Conservation (phyloP, 1,140 invertebrate genomes). For the Formica selysi region DNA sequence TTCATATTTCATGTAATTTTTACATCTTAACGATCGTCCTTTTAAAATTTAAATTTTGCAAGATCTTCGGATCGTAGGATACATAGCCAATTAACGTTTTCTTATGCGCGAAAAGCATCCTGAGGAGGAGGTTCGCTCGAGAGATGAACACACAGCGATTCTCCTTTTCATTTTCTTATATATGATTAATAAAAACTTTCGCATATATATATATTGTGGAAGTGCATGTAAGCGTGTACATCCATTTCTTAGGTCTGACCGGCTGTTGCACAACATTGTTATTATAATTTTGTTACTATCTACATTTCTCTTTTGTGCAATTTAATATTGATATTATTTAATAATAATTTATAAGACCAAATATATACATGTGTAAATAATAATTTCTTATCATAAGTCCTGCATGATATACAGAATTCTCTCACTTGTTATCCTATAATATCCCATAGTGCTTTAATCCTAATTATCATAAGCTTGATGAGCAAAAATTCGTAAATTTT, state of each 20-base stretch:
- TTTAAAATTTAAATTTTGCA: slow-evolving; percentile 18
- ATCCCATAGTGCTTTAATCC: not conserved
- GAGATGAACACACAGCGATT: not conserved
- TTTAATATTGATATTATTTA: slow-evolving; percentile 60
- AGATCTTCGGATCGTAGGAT: slow-evolving; percentile 16
- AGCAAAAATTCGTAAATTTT: not conserved
- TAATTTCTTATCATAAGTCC: slow-evolving; percentile 35
- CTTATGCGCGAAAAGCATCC: slow-evolving; percentile 14
- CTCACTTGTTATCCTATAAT: slow-evolving; percentile 33
- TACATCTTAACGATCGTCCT: slow-evolving; percentile 24
- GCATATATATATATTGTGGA: not conserved
- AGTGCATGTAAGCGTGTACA: not conserved
- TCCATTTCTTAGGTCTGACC: slow-evolving; percentile 28
- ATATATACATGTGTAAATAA: slow-evolving; percentile 30
- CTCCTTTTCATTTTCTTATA: slow-evolving; percentile 52
- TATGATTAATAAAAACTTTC: slow-evolving; percentile 42
- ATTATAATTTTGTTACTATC: slow-evolving; percentile 60
- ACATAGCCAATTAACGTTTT: slow-evolving; percentile 32
- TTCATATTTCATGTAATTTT: slow-evolving; percentile 28
- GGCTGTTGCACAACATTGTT: slow-evolving; percentile 60
- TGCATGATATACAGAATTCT: not conserved
- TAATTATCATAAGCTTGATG: not conserved
- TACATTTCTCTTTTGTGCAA: slow-evolving; percentile 58
- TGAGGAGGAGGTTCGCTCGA: slow-evolving; percentile 17
- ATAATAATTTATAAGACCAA: slow-evolving; percentile 62